Conservation (phyloP, 1,140 invertebrate species). For the Triops longicaudatus region DNA sequence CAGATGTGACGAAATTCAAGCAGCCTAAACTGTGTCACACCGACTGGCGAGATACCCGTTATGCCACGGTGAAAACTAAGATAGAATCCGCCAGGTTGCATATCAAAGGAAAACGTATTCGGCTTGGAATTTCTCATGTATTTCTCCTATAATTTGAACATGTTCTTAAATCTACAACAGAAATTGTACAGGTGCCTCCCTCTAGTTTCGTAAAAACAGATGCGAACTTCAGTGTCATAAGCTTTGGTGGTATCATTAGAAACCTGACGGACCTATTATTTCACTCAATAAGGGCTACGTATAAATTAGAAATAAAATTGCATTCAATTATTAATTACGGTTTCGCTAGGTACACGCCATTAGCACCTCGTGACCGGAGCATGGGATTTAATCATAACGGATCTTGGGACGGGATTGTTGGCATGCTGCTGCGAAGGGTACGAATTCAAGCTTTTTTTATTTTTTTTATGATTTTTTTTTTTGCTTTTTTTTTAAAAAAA, state of each 20-base stretch:
- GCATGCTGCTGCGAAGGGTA: neutral
- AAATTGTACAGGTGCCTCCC: neutral
- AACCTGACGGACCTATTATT: neutral
- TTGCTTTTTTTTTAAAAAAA: too few relatives aligned
- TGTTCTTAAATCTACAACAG: neutral
- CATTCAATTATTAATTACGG: neutral
- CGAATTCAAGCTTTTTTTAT: too few relatives aligned
- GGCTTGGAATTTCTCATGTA: neutral
- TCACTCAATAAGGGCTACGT: neutral
- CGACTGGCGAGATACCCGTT: neutral
- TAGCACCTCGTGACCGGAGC: neutral
- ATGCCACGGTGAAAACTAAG: neutral
- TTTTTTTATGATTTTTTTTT: too few relatives aligned
- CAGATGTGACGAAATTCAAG: neutral
- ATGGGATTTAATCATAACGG: neutral
- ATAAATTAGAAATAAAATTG: neutral
- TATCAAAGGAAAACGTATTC: neutral
- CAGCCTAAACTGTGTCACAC: neutral
- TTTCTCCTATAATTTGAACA: neutral
- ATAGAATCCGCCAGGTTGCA: neutral
- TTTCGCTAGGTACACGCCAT: neutral
- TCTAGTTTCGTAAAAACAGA: neutral
- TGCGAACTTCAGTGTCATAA: neutral
- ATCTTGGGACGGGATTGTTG: neutral
- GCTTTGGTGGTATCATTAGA: neutral